Evolutionary conservation across 2,797 vertebrate genomes (phyloP).

Genomic region (Poecilia picta): DNA sequence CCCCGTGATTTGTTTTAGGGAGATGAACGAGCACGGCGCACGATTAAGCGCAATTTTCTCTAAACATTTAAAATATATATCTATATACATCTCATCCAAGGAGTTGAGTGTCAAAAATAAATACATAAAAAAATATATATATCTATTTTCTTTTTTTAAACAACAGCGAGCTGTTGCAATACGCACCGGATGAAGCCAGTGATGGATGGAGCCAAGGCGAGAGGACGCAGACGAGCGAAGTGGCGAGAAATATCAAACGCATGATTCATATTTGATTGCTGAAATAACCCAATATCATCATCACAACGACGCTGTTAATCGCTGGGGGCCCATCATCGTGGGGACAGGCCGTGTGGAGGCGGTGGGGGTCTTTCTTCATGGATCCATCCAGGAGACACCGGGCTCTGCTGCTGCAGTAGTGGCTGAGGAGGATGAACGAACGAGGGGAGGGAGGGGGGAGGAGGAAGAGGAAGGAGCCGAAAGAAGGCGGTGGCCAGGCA

Average conservation of each 20-base stretch:
- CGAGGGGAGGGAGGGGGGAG: slow-evolving; percentile 32
- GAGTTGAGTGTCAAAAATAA: slow-evolving; percentile 20
- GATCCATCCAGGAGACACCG: slow-evolving; percentile 72
- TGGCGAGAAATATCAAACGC: slow-evolving; percentile 83
- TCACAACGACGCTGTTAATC: slow-evolving; percentile 71
- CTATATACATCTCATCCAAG: slow-evolving; percentile 6
- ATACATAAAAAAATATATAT: not conserved
- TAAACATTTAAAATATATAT: not conserved
- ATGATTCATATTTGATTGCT: slow-evolving; percentile 87
- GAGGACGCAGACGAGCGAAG: slow-evolving; percentile 82
- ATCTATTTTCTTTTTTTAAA: not conserved
- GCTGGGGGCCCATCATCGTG: slow-evolving; percentile 79
- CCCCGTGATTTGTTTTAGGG: not conserved
- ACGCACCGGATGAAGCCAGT: slow-evolving; percentile 87
- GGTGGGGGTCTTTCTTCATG: slow-evolving; percentile 61
- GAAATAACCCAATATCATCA: slow-evolving; percentile 79
- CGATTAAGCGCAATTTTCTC: not conserved
- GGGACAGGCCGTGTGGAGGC: slow-evolving; percentile 52
- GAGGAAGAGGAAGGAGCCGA: slow-evolving; percentile 17
- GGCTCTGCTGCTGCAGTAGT: slow-evolving; percentile 60
- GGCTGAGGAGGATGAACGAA: slow-evolving; percentile 46
- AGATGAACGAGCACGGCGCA: slow-evolving; percentile 15
- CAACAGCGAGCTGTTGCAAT: slow-evolving; percentile 51
- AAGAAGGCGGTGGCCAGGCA: slow-evolving; percentile 80
- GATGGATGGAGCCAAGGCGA: slow-evolving; percentile 78